Evolutionary conservation across 2,113 vertebrate genomes (phyloP).

Genomic region (Scopus umbretta): DNA sequence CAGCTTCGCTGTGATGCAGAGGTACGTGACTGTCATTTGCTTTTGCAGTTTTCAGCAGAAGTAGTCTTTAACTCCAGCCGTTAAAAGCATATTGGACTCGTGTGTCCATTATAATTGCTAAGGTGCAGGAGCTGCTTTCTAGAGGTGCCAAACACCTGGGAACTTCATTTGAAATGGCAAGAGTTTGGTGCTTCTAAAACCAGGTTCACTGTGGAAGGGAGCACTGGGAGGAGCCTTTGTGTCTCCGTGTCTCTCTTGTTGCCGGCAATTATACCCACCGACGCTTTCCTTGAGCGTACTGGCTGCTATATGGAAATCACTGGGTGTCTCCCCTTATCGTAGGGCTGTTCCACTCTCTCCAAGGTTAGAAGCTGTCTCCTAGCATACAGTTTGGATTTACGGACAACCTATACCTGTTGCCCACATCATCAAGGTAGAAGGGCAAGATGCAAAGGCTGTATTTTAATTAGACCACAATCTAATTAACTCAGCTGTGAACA

Average conservation of each 20-base stretch:
- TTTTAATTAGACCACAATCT: constrained; percentile 13
- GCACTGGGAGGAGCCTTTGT: neutral
- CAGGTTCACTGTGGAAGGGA: neutral
- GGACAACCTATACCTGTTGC: neutral
- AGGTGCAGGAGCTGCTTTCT: neutral
- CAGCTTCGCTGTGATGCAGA: neutral
- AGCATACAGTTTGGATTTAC: neutral
- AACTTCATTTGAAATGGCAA: neutral
- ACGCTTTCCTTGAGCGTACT: neutral
- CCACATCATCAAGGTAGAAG: neutral
- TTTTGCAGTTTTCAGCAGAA: neutral
- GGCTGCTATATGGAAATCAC: neutral
- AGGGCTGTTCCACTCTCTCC: neutral
- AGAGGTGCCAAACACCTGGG: neutral
- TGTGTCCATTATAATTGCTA: neutral
- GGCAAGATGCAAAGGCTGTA: neutral
- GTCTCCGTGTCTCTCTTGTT: neutral
- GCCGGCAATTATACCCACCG: neutral
- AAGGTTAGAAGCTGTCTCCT: neutral
- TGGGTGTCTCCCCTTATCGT: accelerated
- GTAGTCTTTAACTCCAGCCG: neutral
- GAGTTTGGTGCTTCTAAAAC: neutral
- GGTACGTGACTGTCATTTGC: neutral
- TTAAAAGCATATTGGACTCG: accelerated
- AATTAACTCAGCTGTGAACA: neutral